These are phyloP conservation scores for Leptinotarsa texana DNA, from an alignment of 1,140 invertebrate genomes.

Conservation along the genomic window DNA sequence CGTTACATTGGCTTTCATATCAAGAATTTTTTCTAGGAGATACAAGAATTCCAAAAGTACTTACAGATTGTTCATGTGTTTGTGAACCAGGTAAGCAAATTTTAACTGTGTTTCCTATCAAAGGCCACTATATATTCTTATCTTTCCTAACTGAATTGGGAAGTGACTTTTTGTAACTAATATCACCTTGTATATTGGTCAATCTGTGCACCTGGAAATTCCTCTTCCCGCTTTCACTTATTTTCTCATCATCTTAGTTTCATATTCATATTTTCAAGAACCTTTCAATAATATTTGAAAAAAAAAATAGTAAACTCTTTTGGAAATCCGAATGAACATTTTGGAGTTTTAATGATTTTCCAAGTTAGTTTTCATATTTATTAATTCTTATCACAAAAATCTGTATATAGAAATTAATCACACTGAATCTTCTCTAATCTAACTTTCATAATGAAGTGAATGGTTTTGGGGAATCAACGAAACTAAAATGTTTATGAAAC, in stretches of 20 bases:
- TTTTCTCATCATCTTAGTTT: background rate
- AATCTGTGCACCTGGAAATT: slow-evolving; percentile 17
- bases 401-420: background rate
- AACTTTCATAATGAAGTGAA: background rate
- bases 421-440: background rate
- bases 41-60: slow-evolving; percentile 22
- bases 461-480: background rate
- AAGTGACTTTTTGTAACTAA: background rate
- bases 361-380: no score
- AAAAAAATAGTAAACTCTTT: background rate
- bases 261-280: background rate
- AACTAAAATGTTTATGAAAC: no score
- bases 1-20: slow-evolving; percentile 1
- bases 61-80: slow-evolving; percentile 13
- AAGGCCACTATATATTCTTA: background rate
- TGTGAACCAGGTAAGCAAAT: slow-evolving; percentile 24
- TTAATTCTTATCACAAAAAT: background rate
- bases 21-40: slow-evolving; percentile 20
- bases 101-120: background rate
- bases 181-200: slow-evolving; percentile 21
- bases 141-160: background rate
- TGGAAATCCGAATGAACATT: background rate
- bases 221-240: background rate
- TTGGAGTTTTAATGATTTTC: background rate
- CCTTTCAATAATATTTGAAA: background rate